Evolutionary conservation across 2,113 vertebrate species (phyloP), one percentile per base, ranked within the genome.

Genomic region (Onychorhynchus coronatus): DNA sequence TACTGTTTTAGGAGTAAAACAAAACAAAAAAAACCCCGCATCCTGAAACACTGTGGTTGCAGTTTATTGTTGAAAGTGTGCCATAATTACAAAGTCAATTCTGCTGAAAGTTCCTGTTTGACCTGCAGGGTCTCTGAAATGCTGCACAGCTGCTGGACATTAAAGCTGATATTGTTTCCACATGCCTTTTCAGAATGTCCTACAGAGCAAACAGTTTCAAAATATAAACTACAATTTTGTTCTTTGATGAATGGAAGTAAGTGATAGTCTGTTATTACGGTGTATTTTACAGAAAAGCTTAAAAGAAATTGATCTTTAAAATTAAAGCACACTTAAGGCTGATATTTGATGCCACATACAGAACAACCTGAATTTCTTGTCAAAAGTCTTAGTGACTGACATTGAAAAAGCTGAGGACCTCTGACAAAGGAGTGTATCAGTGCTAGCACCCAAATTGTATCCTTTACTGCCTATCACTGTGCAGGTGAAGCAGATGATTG

Each of bases 401-500:
- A 99, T 97, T 98, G 99, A 99, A 98, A 98, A 98, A 98, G 98
- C 98, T 98, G 98, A 97, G 97, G 91, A 96, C 97, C 93, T 96
- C 96, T 98, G 97, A 98, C 97, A 98, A 98, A 98, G 97, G 97
- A 98, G 98, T 98, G 96, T 98, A 98, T 98, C 97, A 85, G 98
- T 99, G 98, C 99, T 98, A 99, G 98, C 91, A 97, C 98, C 98
- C 98, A 98, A 97, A 98, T 89, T 97, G 98, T 99, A 99, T 99
- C 99, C 99, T 99, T 99, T 98, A 98, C 98, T 99, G 99, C 98
- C 99, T 97, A 98, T 99, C 99, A 99, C 98, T 98, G 98, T 98
- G 98, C 99, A 99, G 99, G 99, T 99, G 99, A 99, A 99, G 99
- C 99, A 99, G 98, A 99, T 99, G 99, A 99, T 99, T 99, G 99